Evolutionary conservation across 2,797 vertebrate species (phyloP).

Genomic region (Amphiprion clarkii): DNA sequence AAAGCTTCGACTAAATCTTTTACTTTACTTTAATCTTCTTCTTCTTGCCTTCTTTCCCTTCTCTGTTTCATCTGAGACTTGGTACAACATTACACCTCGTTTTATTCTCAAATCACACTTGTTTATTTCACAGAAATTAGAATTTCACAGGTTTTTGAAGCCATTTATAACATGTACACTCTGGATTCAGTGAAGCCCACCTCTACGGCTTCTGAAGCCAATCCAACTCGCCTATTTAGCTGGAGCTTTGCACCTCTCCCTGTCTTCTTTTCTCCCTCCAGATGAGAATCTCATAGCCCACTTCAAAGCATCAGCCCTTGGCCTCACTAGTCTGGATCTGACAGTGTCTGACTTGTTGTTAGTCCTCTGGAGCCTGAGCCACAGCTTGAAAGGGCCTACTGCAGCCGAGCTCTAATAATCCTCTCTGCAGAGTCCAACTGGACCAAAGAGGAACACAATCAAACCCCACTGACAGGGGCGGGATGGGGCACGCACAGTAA

Average conservation of each 20-base stretch:
- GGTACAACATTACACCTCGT: background rate
- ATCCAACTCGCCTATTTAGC: conserved; percentile 55
- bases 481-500: conserved; percentile 34
- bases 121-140: conserved; percentile 37
- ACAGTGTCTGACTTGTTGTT: conserved; percentile 79
- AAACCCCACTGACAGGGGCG: conserved; percentile 46
- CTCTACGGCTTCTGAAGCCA: conserved; percentile 51
- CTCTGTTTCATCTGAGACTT: background rate
- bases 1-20: conserved; percentile 1
- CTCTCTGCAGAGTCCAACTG: conserved; percentile 65
- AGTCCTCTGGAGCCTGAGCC: conserved; percentile 75
- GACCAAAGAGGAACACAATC: conserved; percentile 65
- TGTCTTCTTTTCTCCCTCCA: conserved; percentile 64
- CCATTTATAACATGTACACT: conserved; percentile 20
- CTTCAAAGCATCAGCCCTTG: conserved; percentile 80
- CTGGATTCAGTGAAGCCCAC: conserved; percentile 32
- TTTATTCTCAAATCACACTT: conserved; percentile 34
- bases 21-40: background rate
- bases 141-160: conserved; percentile 32
- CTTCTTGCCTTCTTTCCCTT: background rate
- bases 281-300: conserved; percentile 78
- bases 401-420: conserved; percentile 71
- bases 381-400: conserved; percentile 71
- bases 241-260: conserved; percentile 70
- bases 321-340: conserved; percentile 76